phyloP scores from a whole-genome alignment of 2,888 invertebrate species.

The Cerastoderma edule region DNA sequence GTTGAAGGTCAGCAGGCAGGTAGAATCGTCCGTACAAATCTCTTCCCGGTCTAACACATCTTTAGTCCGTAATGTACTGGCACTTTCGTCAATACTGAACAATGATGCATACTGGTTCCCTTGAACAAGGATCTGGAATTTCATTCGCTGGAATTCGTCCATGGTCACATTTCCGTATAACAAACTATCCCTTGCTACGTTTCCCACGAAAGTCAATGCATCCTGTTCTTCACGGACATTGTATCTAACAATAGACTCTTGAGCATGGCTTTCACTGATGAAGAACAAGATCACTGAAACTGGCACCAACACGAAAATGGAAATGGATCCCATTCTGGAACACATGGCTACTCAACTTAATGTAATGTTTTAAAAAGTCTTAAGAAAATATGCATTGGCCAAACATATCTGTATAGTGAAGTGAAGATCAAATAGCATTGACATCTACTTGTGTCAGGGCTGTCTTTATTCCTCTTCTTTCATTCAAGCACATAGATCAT shows the following conservation, averaged over 20 bases:
- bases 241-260: slow-evolving; percentile 56
- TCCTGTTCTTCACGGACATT: slow-evolving; percentile 61
- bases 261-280: slow-evolving; percentile 24
- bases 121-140: slow-evolving; percentile 68
- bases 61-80: slow-evolving; percentile 70
- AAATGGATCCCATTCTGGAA: slow-evolving; percentile 22
- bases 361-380: not conserved
- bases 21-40: slow-evolving; percentile 63
- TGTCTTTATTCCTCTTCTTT: slow-evolving; percentile 16
- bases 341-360: too few relatives aligned
- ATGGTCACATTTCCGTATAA: slow-evolving; percentile 65
- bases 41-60: slow-evolving; percentile 72
- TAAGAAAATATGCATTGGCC: slow-evolving; percentile 17
- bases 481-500: slow-evolving; percentile 32
- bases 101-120: slow-evolving; percentile 68
- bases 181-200: slow-evolving; percentile 71
- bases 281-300: slow-evolving; percentile 7
- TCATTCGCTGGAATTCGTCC: slow-evolving; percentile 66
- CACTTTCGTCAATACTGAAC: slow-evolving; percentile 72
- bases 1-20: slow-evolving; percentile 70
- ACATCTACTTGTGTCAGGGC: not conserved
- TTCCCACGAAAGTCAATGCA: slow-evolving; percentile 87
- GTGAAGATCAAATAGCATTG: not conserved
- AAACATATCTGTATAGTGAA: slow-evolving; percentile 7
- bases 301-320: slow-evolving; percentile 6